These are phyloP conservation scores for Erynnis tages DNA, from an alignment of 2,888 invertebrate genomes.

Conservation along the genomic window DNA sequence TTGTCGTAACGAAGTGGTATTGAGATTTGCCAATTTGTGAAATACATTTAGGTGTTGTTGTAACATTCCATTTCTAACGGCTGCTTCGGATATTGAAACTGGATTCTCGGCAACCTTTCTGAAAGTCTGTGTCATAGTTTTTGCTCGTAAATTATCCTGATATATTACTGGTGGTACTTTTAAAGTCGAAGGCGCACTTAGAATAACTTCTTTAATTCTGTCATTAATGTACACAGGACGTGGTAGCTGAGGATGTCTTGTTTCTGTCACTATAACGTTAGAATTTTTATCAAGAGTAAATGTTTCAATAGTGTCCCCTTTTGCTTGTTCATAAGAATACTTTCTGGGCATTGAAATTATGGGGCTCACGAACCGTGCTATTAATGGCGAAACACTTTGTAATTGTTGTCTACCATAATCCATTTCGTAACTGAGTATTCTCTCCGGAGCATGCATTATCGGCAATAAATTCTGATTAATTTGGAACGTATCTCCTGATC, in stretches of 20 bases:
- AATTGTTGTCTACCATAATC: not conserved
- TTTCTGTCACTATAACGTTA: conserved; percentile 39
- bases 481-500: not conserved
- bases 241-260: not conserved
- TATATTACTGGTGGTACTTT: too few species aligned
- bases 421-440: not conserved
- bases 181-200: not conserved
- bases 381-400: not conserved
- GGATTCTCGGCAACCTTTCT: too few species aligned
- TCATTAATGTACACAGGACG: conserved; percentile 4
- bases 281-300: conserved; percentile 39
- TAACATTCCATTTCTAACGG: too few species aligned
- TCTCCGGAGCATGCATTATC: not conserved
- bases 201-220: conserved; percentile 12
- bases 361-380: not conserved
- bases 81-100: too few species aligned
- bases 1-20: too few species aligned
- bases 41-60: too few species aligned
- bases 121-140: too few species aligned
- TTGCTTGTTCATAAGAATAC: conserved; percentile 44
- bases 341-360: conserved; percentile 31
- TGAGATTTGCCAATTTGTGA: too few species aligned
- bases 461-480: not conserved
- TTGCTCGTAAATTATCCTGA: too few species aligned
- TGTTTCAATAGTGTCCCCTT: conserved; percentile 37